Evolutionary conservation across 2,797 vertebrate genomes (phyloP).

Genomic region (Telmatherina bonti): DNA sequence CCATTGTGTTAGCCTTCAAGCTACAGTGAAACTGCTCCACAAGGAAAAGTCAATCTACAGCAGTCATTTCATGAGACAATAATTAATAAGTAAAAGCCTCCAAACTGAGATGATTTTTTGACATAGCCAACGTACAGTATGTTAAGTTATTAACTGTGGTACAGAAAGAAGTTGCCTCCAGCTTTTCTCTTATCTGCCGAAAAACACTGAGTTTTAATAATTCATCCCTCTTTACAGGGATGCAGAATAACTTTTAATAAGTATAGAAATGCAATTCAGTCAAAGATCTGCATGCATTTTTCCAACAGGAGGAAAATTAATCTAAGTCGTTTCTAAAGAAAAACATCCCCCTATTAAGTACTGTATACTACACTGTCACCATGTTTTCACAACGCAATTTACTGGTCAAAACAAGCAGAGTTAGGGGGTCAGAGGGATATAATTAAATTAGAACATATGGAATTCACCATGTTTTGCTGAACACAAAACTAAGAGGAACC

Average conservation of each 20-base stretch:
- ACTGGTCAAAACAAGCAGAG: neutral
- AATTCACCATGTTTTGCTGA: neutral
- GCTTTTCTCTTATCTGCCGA: conserved; percentile 4
- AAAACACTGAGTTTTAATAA: neutral
- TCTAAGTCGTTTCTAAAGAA: neutral
- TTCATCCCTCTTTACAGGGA: neutral
- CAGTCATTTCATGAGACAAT: neutral
- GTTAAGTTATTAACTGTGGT: neutral
- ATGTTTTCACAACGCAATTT: neutral
- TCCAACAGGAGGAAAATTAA: neutral
- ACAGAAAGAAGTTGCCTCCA: neutral
- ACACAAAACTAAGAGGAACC: neutral
- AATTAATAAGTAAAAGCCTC: neutral
- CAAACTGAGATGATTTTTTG: conserved; percentile 1
- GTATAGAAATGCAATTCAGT: neutral
- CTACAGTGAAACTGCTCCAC: neutral
- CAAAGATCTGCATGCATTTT: neutral
- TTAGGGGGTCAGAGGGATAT: neutral
- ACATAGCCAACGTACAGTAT: neutral
- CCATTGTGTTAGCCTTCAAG: conserved; percentile 12
- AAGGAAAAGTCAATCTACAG: neutral
- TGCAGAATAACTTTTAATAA: neutral
- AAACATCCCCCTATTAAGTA: neutral
- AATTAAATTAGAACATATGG: neutral
- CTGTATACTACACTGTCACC: neutral